Evolutionary conservation across 2,113 vertebrate species (phyloP), one percentile per base, ranked within the genome.

Genomic region (Lynx canadensis): DNA sequence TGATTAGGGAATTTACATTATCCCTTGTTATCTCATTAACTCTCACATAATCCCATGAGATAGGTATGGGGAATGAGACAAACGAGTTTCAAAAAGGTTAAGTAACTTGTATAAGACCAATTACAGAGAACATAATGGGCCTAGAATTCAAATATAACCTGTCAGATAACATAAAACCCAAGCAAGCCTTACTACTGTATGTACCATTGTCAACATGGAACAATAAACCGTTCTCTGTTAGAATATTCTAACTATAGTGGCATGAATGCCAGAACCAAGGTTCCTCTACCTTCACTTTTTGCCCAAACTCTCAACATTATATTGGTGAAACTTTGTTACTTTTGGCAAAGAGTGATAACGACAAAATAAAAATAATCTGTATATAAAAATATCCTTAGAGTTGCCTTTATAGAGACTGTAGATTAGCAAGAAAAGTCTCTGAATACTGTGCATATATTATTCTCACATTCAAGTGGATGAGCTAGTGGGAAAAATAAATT

Each of bases 321-420:
- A 93, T 89, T 5, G n/a, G 27, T 93, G 85, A 19, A 76, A 86
- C 36, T 89, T 88, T 89, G 71, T 48, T 93, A 71, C 57, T 85
- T 96, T 36, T 96, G 80, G 65, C 23, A 50, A 89, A 57, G 19
- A 1, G 16, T 94, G n/a, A 87, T 86, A 36, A 3, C 65, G 41
- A 25, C 18, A 41, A 92, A 79, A 83, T 71, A 93, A 79, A 87
- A 95, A 76, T 33, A 82, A 45, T 76, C 10, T 63, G 69, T 65
- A 60, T 52, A 60, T 79, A 36, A 94, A 80, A 96, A 57, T 48
- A 48, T 36, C n/a, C 60, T 55, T 57, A 41, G 33, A 31, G 7
- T 82, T 95, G 81, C 23, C 19, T 25, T 89, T 36, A 78, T 2
- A 63, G 25, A 71, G 31, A 71, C 36, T n/a, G 48, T 66, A 65